These are phyloP conservation scores for Argyrosomus japonicus DNA, from an alignment of 2,113 vertebrate genomes.

Conservation along the genomic window DNA sequence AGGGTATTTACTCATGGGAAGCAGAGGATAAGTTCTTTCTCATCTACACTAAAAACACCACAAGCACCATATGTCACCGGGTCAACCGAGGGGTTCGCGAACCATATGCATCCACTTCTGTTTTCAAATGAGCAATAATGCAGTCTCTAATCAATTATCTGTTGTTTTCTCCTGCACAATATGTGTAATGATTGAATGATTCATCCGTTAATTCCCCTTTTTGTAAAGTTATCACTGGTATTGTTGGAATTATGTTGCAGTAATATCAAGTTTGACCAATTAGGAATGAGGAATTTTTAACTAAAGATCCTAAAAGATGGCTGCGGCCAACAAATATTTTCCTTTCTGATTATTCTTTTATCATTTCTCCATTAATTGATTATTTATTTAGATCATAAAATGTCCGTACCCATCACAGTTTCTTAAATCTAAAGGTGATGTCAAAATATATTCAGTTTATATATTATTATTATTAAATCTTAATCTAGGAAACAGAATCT, in stretches of 20 bases:
- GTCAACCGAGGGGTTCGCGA: constrained; percentile 4
- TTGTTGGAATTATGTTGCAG: not conserved
- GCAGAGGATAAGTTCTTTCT: constrained; percentile 53
- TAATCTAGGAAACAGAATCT: not conserved
- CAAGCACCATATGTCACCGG: constrained; percentile 22
- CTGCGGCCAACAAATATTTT: not conserved
- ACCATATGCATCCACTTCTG: constrained; percentile 9
- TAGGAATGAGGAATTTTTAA: not conserved
- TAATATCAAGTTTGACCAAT: not conserved
- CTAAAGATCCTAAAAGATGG: not conserved
- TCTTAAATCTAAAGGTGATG: not conserved
- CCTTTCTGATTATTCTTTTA: not conserved
- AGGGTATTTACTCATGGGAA: constrained; percentile 49
- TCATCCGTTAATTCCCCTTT: not conserved
- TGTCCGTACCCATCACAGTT: not conserved
- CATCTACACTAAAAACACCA: constrained; percentile 62
- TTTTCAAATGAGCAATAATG: not conserved
- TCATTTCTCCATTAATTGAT: too few relatives aligned
- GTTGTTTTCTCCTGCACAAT: not conserved
- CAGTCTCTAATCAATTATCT: not conserved
- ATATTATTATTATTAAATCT: too few relatives aligned
- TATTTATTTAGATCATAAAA: not conserved
- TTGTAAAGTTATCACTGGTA: not conserved
- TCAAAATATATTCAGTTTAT: not conserved
- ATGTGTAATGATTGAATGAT: not conserved